Evolutionary conservation across 1,140 invertebrate genomes (phyloP).

Genomic region (Drosophila pandora): DNA sequence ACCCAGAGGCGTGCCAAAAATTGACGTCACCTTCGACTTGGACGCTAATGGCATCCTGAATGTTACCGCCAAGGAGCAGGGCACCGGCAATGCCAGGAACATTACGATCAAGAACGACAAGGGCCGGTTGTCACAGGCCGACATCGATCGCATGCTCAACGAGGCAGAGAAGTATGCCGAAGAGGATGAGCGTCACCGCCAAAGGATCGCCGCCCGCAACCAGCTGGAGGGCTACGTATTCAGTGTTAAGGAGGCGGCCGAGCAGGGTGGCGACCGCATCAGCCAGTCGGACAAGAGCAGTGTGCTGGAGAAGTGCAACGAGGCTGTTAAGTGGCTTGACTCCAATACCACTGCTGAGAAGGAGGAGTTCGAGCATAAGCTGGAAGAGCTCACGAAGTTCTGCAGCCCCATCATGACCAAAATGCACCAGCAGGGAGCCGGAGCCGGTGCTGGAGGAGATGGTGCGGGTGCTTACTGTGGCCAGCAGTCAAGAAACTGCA

Average conservation of each 20-base stretch:
- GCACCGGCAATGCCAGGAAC: conserved; percentile 86
- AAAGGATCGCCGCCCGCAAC: conserved; percentile 86
- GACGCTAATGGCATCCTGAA: conserved; percentile 87
- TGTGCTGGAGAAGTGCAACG: conserved; percentile 84
- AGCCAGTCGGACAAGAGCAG: conserved; percentile 36
- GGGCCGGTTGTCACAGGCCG: conserved; percentile 90
- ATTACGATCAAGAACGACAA: conserved; percentile 95
- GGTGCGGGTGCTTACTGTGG: conserved; percentile 78
- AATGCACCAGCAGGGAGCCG: conserved; percentile 83
- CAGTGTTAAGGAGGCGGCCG: conserved; percentile 87
- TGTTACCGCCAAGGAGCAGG: conserved; percentile 86
- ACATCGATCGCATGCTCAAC: conserved; percentile 90
- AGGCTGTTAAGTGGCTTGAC: conserved; percentile 88
- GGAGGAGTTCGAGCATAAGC: conserved; percentile 87
- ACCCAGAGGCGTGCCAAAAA: conserved; percentile 91
- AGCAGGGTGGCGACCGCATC: conserved; percentile 84
- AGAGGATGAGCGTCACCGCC: conserved; percentile 88
- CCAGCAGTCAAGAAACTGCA: conserved; percentile 76
- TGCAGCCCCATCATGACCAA: conserved; percentile 87
- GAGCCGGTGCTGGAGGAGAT: conserved; percentile 77
- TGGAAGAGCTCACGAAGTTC: conserved; percentile 85
- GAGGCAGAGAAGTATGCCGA: conserved; percentile 87
- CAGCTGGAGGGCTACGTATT: conserved; percentile 89
- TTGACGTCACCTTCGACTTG: conserved; percentile 87
- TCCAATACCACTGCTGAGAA: conserved; percentile 87